Percentiles rank a stretch among this genome's conserved stretches.
These are phyloP conservation scores for Sigmodon hispidus DNA, from an alignment of 2,113 vertebrate species.

Conservation along the genomic window DNA sequence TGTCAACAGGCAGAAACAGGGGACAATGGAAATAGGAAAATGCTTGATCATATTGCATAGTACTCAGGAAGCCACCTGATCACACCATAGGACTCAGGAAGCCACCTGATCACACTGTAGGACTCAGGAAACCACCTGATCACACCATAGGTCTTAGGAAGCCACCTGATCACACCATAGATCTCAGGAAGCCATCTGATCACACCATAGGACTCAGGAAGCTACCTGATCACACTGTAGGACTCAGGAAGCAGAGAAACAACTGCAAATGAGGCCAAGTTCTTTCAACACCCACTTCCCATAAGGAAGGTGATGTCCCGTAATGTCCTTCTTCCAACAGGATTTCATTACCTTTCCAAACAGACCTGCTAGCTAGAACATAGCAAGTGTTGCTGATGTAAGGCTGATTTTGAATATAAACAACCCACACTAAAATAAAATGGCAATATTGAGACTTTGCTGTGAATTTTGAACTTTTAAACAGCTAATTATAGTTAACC, in stretches of 20 bases:
- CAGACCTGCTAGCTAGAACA: background rate
- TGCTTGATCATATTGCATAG: no score
- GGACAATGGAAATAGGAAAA: no score
- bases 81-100: no score
- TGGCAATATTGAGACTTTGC: background rate
- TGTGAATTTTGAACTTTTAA: slow-evolving; percentile 36
- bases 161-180: no score
- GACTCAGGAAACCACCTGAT: no score
- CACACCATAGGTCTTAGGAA: background rate
- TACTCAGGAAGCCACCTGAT: background rate
- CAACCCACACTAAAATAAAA: background rate
- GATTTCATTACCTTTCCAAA: background rate
- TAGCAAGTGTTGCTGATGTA: background rate
- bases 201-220: background rate
- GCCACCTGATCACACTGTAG: no score
- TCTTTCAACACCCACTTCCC: background rate
- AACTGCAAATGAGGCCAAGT: no score
- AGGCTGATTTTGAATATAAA: background rate
- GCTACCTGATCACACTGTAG: background rate
- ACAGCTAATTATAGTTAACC: slow-evolving; percentile 46
- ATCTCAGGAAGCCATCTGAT: background rate
- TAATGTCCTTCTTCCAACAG: background rate
- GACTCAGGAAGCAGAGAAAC: background rate
- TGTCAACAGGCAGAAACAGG: background rate
- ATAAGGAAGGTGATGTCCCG: background rate